Evolutionary conservation across 2,113 vertebrate genomes (phyloP), one percentile per base, ranked within the genome.

Genomic region (Brachypodius melanocephalos): DNA sequence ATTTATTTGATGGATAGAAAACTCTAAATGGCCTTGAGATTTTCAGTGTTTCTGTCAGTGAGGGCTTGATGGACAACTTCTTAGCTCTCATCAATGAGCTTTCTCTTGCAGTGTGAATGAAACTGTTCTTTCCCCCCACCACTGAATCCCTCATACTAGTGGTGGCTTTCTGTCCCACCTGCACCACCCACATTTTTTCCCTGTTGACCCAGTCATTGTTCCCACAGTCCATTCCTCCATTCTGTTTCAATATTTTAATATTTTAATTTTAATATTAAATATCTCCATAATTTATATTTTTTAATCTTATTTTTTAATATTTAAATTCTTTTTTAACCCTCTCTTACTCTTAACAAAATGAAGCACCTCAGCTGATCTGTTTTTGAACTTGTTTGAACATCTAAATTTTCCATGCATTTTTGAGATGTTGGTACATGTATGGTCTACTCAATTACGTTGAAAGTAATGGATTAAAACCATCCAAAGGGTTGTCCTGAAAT

Each of bases 391-490:
- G n/a, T 48, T 83, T 84, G 85, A 52, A 58, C 40, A 63, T 69
- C 36, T 88, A 26, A 40, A 69, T 91, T 81, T 89, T 88, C 74
- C 36, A 51, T 66, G 54, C 48, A 20, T 45, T 49, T 82, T 61
- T 46, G 62, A 85, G 51, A 22, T 85, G 32, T 81, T 32, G 4
- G 31, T 84, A 71, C 62, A 32, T 74, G 22, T 49, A 31, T 84
- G 65, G 18, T 90, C 76, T 81, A 25, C 21, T 80, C 12, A 4
- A 54, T 85, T 67, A 59, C 77, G 90, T 93, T 88, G 52, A 92
- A 97, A 85, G 52, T 74, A 94, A 85, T 71, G 61, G 71, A 72
- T 42, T 75, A 36, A 89, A 97, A 58, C 22, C 34, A 79, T 94
- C 11, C 43, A 77, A 82, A 90, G 28, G 61, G 20, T 61, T 86